Base-by-base conservation (phyloP, 2,113 vertebrate genomes). In the Sinocyclocheilus anshuiensis region DNA sequence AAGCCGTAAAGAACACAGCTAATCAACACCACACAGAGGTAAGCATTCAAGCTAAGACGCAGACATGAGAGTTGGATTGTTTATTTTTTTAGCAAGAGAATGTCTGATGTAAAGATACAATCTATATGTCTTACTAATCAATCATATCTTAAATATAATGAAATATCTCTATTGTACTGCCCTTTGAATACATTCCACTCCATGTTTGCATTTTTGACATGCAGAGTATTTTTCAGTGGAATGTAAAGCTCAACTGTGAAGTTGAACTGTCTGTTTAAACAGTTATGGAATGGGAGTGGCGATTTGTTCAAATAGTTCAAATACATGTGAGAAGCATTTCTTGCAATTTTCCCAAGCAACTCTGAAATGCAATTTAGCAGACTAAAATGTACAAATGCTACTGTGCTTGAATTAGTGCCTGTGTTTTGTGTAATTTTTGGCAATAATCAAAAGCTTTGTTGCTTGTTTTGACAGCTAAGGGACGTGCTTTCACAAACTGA, bases 381-480 rank as follows among this genome's bases (percentile, higher is more conserved):
- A 29, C 3, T 48, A 65, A 81, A 63, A 26, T 22, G 9, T 36
- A 10, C 6, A 65, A 65, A 65, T 80, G 22, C 11, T 61, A 9
- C 18, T 48, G n/a, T 11, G 79, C 39, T 48, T 80, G n/a, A 63
- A n/a, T 45, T 81, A 16, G 15, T 26, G 20, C 2, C 13, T 79
- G 10, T 20, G 50, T 26, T 80, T 24, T 81, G 36, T 45, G 1
- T 1, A 3, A 18, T 48, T 29, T 45, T 65, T 65, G 16, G 4
- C n/a, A 81, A n/a, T 82, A 55, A 82, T 82, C 11, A 26, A 82
- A 63, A 53, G 39, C 0, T 63, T 84, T 80, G 39, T 90, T 50
- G 89, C 50, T 87, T 65, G 63, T 75, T 57, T 18, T 61, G 42
- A 87, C 91, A 94, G 93, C 86, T 91, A 39, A 84, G 88, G 81